phyloP scores from a whole-genome alignment of 2,888 invertebrate species.

The Lepidonotus clava region DNA sequence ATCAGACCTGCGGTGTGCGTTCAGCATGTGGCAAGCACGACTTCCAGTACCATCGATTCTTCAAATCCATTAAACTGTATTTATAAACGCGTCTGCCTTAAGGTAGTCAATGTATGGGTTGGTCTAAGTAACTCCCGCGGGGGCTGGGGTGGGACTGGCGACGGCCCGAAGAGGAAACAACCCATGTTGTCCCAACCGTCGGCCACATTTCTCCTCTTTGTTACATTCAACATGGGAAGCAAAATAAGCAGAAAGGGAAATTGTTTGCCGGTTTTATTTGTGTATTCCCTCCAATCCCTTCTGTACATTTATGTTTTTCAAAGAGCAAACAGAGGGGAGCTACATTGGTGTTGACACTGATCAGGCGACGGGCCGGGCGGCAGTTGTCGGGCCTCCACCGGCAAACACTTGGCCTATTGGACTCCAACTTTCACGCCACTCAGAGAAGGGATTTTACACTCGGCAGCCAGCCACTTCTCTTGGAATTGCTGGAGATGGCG shows the following conservation, averaged over 20 bases:
- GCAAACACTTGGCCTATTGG: constrained; percentile 25
- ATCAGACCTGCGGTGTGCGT: constrained; percentile 1
- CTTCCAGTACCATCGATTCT: constrained; percentile 20
- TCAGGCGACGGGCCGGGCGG: background rate
- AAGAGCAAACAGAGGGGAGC: constrained; percentile 20
- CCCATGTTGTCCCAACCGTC: background rate
- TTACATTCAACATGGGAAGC: constrained; percentile 21
- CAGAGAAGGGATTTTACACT: background rate
- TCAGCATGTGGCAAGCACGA: constrained; percentile 24
- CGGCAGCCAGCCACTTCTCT: background rate
- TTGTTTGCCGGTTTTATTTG: constrained; percentile 43
- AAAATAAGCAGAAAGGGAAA: constrained; percentile 4
- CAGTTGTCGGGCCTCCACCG: background rate
- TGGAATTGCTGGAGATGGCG: background rate
- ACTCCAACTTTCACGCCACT: background rate
- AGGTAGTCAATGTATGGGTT: constrained; percentile 18
- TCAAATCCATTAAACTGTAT: constrained; percentile 37
- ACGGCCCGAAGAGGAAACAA: background rate
- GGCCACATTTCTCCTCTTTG: constrained; percentile 18
- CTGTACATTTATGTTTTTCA: constrained; percentile 53
- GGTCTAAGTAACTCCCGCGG: background rate
- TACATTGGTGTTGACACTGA: constrained; percentile 47
- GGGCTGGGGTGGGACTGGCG: background rate
- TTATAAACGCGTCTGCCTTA: constrained; percentile 24
- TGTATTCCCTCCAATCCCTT: constrained; percentile 34